These are phyloP conservation scores for Mercenaria mercenaria DNA, from an alignment of 1,140 invertebrate genomes.

Conservation along the genomic window DNA sequence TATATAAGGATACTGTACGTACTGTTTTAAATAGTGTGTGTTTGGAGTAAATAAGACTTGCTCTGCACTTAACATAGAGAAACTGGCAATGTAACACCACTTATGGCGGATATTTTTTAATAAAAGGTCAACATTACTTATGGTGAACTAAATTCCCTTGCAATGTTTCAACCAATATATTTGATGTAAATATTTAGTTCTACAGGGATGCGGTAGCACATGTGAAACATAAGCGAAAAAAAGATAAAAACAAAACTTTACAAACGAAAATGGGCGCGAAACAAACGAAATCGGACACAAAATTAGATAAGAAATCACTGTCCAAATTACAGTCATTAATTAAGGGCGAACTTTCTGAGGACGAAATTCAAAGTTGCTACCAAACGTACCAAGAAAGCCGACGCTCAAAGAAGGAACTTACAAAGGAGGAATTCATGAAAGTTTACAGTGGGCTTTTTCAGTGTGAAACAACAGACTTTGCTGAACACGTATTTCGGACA, in stretches of 20 bases:
- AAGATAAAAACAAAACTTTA: too few relatives aligned
- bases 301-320: conserved; percentile 40
- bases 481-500: conserved; percentile 73
- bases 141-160: too few relatives aligned
- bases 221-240: too few relatives aligned
- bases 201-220: too few relatives aligned
- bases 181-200: too few relatives aligned
- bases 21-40: too few relatives aligned
- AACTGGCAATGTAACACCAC: too few relatives aligned
- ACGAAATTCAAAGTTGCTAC: conserved; percentile 58
- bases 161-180: too few relatives aligned
- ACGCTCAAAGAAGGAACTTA: conserved; percentile 33
- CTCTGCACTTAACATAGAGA: neutral
- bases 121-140: too few relatives aligned
- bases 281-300: conserved; percentile 12
- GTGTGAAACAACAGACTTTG: conserved; percentile 68
- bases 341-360: conserved; percentile 54
- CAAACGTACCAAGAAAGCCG: conserved; percentile 33
- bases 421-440: conserved; percentile 65
- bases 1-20: too few relatives aligned
- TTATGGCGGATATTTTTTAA: too few relatives aligned
- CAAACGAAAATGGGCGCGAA: conserved; percentile 48
- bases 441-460: conserved; percentile 71
- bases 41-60: too few relatives aligned
- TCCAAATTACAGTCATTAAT: conserved; percentile 39